phyloP scores from a whole-genome alignment of 2,113 vertebrate genomes.

The Chaetorhynchus papuensis region DNA sequence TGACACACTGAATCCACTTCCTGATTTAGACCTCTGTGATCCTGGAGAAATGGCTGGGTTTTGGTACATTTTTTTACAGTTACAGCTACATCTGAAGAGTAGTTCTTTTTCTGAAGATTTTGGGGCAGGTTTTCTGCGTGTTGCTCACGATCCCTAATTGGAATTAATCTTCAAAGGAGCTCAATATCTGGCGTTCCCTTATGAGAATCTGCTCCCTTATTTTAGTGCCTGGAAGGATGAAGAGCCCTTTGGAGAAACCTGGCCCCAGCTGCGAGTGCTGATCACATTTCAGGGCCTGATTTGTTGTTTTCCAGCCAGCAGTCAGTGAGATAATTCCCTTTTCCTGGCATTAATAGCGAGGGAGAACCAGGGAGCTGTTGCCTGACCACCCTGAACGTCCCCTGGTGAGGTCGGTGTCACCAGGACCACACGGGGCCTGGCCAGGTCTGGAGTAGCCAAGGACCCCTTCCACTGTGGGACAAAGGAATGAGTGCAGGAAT shows the following conservation, averaged over 20 bases:
- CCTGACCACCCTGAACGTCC: not conserved
- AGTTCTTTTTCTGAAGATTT: not conserved
- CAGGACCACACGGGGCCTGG: not conserved
- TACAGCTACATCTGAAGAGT: not conserved
- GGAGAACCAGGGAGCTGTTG: not conserved
- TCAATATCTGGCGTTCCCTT: not conserved
- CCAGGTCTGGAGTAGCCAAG: not conserved
- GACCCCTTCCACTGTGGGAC: fast-evolving
- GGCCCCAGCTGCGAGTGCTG: not conserved
- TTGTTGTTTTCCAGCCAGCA: not conserved
- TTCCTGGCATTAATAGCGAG: not conserved
- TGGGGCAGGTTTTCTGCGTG: not conserved
- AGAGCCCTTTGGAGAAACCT: not conserved
- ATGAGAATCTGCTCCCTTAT: not conserved
- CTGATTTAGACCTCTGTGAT: not conserved
- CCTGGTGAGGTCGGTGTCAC: fast-evolving
- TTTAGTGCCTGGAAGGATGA: not conserved
- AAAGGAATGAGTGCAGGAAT: not conserved
- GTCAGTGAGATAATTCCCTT: not conserved
- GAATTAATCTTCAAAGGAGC: not conserved
- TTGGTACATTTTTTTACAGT: not conserved
- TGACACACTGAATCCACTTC: not conserved
- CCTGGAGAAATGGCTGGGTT: not conserved
- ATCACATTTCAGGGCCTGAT: not conserved
- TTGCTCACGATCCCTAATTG: not conserved